Evolutionary conservation across 2,113 vertebrate species (phyloP).

Genomic region (Nycticryphes semicollaris): DNA sequence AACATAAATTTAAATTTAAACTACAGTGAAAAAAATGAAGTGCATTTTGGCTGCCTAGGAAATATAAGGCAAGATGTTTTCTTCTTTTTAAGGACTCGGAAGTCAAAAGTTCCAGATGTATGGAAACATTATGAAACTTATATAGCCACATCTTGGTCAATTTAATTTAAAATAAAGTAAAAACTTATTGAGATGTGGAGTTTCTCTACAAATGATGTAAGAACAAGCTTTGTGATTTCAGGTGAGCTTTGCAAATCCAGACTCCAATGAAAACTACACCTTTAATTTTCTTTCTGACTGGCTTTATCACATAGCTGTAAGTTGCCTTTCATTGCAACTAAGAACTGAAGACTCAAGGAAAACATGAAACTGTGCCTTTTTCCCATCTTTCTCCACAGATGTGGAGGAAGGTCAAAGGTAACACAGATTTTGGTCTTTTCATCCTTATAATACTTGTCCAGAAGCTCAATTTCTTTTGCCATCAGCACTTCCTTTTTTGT

Average conservation of each 20-base stretch:
- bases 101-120: background rate
- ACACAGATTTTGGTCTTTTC: background rate
- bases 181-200: background rate
- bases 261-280: background rate
- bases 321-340: too few species aligned
- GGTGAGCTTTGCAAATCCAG: background rate
- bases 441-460: background rate
- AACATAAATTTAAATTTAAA: slow-evolving; percentile 51
- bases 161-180: background rate
- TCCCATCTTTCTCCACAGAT: background rate
- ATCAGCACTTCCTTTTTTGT: background rate
- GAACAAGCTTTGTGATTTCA: background rate
- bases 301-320: background rate
- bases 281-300: background rate
- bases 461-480: background rate
- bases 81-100: background rate
- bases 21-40: background rate
- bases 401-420: too few species aligned
- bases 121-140: background rate
- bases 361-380: background rate
- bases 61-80: slow-evolving; percentile 13
- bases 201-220: background rate
- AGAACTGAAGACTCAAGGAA: too few species aligned
- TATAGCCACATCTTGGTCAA: background rate
- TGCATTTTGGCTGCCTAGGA: background rate